Evolutionary conservation across 37 sponge, comb jelly and placozoan species (phyloP).

Genomic region (Tethya wilhelma): DNA sequence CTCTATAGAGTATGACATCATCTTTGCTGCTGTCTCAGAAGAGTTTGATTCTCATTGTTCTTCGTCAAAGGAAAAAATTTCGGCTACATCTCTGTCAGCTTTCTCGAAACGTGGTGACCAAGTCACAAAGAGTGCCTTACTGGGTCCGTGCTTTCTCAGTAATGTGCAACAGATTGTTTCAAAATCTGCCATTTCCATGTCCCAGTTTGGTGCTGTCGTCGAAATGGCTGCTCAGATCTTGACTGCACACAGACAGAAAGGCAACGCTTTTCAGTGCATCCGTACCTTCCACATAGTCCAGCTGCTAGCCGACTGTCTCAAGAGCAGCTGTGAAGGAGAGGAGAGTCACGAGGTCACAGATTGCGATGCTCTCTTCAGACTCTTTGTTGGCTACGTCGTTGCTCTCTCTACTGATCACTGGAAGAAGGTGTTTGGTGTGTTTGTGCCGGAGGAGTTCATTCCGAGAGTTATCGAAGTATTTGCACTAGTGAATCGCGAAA

Average conservation of each 20-base stretch:
- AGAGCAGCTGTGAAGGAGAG: neutral
- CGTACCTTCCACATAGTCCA: slow-evolving; percentile 86
- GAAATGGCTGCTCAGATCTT: slow-evolving; percentile 68
- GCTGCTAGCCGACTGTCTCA: slow-evolving; percentile 55
- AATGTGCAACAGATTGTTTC: slow-evolving; percentile 28
- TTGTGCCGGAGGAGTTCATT: slow-evolving; percentile 72
- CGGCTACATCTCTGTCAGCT: neutral
- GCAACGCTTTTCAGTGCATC: slow-evolving; percentile 86
- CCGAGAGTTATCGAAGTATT: slow-evolving; percentile 53
- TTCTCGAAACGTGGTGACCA: slow-evolving; percentile 6
- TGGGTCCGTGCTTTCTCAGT: slow-evolving; percentile 68
- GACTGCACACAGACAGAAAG: slow-evolving; percentile 67
- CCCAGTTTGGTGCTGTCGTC: slow-evolving; percentile 60
- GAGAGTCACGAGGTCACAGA: neutral
- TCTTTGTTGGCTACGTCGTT: slow-evolving; percentile 40
- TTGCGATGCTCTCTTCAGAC: slow-evolving; percentile 54
- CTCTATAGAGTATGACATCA: slow-evolving; percentile 71
- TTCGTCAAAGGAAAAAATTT: neutral
- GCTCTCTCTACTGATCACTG: slow-evolving; percentile 46
- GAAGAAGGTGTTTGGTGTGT: slow-evolving; percentile 71
- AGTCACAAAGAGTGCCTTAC: slow-evolving; percentile 69
- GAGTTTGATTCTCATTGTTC: neutral
- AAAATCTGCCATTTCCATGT: neutral
- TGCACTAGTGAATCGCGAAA: neutral
- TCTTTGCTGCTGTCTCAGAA: slow-evolving; percentile 57